A percentile compares a stretch with the other conserved stretches of the same genome.
phyloP scores from a whole-genome alignment of 2,888 invertebrate genomes.

The Sialis fuliginosa region DNA sequence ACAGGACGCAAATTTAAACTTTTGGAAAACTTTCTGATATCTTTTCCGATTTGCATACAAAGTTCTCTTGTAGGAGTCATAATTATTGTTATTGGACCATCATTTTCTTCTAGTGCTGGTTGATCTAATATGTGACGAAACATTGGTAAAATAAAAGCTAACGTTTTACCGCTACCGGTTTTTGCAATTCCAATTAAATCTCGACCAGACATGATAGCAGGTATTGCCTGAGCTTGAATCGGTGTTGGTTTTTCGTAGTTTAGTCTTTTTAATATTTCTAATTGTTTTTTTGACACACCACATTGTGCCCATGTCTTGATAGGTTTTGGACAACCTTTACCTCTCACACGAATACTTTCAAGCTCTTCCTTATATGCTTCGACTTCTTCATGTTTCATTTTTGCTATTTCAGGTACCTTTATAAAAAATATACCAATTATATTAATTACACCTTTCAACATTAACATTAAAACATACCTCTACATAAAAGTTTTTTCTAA shows the following conservation, averaged over 20 bases:
- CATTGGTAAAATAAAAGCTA: slow-evolving; percentile 96
- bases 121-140: slow-evolving; percentile 93
- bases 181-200: slow-evolving; percentile 98
- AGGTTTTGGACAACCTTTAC: slow-evolving; percentile 90
- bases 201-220: slow-evolving; percentile 90
- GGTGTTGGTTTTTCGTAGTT: slow-evolving; percentile 96
- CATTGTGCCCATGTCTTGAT: slow-evolving; percentile 97
- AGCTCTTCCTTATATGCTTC: slow-evolving; percentile 73
- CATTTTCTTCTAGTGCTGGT: slow-evolving; percentile 80
- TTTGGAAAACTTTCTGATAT: slow-evolving; percentile 89
- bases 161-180: slow-evolving; percentile 96
- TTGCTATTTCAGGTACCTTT: slow-evolving; percentile 85
- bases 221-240: slow-evolving; percentile 95
- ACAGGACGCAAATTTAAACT: slow-evolving; percentile 71
- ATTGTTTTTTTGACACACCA: slow-evolving; percentile 88
- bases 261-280: slow-evolving; percentile 78
- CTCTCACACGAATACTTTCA: slow-evolving; percentile 91
- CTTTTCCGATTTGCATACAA: slow-evolving; percentile 96
- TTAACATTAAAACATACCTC: slow-evolving; percentile 40
- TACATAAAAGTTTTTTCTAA: slow-evolving; percentile 91
- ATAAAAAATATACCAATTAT: slow-evolving; percentile 34
- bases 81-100: slow-evolving; percentile 91
- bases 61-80: slow-evolving; percentile 97
- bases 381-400: slow-evolving; percentile 77
- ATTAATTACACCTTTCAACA: neutral